A percentile compares a stretch with the other conserved stretches of the same genome.
These are phyloP conservation scores for Hydrolagus colliei DNA, from an alignment of 2,797 vertebrate genomes.

Conservation along the genomic window DNA sequence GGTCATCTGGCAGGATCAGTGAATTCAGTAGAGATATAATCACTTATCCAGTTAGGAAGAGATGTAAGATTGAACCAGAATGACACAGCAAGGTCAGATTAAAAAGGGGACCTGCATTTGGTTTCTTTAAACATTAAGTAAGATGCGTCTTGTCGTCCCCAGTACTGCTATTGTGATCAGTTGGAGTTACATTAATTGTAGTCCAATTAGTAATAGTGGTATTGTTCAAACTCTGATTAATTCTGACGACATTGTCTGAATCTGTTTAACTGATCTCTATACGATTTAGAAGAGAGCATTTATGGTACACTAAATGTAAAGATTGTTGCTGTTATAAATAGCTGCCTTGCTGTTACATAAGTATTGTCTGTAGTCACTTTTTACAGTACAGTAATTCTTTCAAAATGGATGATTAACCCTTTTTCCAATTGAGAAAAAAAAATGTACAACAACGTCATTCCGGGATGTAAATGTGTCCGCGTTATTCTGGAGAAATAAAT, in stretches of 20 bases:
- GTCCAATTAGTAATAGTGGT: neutral
- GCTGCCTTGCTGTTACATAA: neutral
- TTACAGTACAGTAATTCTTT: slow-evolving; percentile 25
- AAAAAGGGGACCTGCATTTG: neutral
- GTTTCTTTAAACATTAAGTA: neutral
- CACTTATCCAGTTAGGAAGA: neutral
- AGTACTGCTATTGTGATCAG: neutral
- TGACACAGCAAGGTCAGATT: neutral
- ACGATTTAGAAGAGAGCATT: slow-evolving; percentile 15
- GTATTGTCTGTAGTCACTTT: neutral
- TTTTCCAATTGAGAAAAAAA: slow-evolving; percentile 21
- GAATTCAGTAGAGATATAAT: neutral
- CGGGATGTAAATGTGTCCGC: neutral
- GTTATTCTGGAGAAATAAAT: slow-evolving; percentile 24
- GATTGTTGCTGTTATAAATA: neutral
- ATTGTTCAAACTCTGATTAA: neutral
- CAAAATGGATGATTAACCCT: neutral
- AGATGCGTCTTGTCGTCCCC: no score
- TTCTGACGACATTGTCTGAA: neutral
- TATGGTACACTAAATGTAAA: neutral
- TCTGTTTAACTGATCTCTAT: neutral
- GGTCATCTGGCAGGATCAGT: neutral
- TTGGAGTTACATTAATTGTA: neutral
- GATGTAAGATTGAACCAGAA: neutral
- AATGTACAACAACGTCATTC: neutral